phyloP scores from a whole-genome alignment of 2,797 vertebrate species.

The Octomys mimax region DNA sequence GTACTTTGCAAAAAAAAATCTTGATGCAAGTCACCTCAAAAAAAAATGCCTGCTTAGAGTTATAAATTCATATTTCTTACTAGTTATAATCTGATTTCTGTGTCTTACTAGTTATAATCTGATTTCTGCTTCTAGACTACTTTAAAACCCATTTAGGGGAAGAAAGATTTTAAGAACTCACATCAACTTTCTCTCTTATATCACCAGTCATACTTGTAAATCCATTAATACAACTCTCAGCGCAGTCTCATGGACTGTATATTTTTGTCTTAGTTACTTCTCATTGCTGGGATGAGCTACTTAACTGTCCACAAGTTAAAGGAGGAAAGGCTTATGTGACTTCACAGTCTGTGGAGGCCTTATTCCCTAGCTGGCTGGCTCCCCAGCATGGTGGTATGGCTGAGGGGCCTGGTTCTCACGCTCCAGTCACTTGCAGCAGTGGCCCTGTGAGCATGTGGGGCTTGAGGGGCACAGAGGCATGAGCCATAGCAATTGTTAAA shows the following conservation, averaged over 20 bases:
- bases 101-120: not conserved
- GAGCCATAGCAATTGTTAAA: not conserved
- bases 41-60: slow-evolving; percentile 14
- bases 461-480: not conserved
- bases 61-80: not conserved
- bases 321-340: not conserved
- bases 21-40: not conserved
- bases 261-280: not conserved
- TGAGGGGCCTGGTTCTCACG: not conserved
- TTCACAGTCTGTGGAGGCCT: not conserved
- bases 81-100: no score
- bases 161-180: not conserved
- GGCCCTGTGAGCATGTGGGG: not conserved
- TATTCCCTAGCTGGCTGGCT: not conserved
- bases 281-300: not conserved
- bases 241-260: not conserved
- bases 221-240: not conserved
- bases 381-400: not conserved
- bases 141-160: not conserved
- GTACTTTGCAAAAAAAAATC: slow-evolving; percentile 28
- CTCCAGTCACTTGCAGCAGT: not conserved
- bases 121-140: slow-evolving; percentile 29
- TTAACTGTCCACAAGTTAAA: not conserved
- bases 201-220: not conserved
- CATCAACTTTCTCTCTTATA: not conserved